phyloP scores from a whole-genome alignment of 2,113 vertebrate species.

The Otolemur garnettii region DNA sequence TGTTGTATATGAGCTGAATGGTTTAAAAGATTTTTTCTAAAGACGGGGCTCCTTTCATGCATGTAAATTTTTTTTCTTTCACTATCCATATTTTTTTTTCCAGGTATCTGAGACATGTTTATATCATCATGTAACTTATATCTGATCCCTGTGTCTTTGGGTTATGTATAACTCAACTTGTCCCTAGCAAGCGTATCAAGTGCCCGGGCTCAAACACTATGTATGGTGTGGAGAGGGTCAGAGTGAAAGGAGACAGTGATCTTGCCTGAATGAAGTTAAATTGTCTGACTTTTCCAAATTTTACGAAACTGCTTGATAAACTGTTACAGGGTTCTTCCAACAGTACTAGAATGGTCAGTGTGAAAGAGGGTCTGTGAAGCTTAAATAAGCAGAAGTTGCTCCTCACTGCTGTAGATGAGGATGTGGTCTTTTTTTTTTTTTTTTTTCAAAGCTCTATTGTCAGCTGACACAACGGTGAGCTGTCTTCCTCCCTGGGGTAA shows the following conservation, averaged over 20 bases:
- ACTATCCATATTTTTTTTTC: background rate
- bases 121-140: background rate
- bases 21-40: background rate
- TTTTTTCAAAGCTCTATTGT: conserved; percentile 18
- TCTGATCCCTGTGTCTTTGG: background rate
- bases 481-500: background rate
- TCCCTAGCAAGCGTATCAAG: background rate
- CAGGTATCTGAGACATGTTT: background rate
- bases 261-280: background rate
- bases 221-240: background rate
- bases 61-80: background rate
- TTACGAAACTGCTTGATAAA: background rate
- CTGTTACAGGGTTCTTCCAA: background rate
- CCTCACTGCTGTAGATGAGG: background rate
- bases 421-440: conserved; percentile 18
- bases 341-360: background rate
- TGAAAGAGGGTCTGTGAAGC: background rate
- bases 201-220: background rate
- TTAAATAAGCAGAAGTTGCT: conserved; percentile 41
- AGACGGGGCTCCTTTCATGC: background rate
- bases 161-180: background rate
- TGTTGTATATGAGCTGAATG: background rate
- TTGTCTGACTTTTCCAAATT: background rate
- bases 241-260: background rate
- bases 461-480: background rate